Base-by-base conservation (phyloP, 1,140 invertebrate genomes). In the Temnothorax nylanderi region DNA sequence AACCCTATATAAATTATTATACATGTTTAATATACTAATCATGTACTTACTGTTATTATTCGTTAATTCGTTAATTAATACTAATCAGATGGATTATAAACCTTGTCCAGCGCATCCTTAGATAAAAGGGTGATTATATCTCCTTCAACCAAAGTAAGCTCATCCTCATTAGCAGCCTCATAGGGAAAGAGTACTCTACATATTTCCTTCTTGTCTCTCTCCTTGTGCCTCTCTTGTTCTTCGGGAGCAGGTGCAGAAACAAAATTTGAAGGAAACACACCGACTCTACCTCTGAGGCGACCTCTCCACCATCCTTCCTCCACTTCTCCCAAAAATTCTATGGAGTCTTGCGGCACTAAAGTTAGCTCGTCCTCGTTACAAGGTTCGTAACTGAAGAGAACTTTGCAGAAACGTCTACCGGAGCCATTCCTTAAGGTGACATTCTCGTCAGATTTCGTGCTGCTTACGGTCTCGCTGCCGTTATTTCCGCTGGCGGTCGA, bases 211-310 rank as follows among this genome's bases (percentile, higher is more conserved):
- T 92, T 94, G 13, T 94, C 91, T 47, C 77, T 82, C 10, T 91
- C 88, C 44, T 90, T 93, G 21, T 78, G 84, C 34, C 89, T 92
- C 13, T 92, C 91, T 4, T 76, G 54, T 26, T 93, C 93, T 51
- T 94, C 92, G 0, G 85, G 88, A 21, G 89, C 89, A 10, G 94
- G 94, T 1, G 92, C 67, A n/a, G 93, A 90, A n/a, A 99, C 98
- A 95, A 99, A 99, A 96, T 99, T 99, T 7, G 98, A 99, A 21
- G 98, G 98, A 95, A 99, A 99, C 64, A 99, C 98, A 69, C 98
- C 98, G 86, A 97, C 96, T 92, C 96, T 97, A 69, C 97, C 97
- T 86, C 95, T 95, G 11, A 98, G 95, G 89, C 97, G 96, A 62
- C 98, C 98, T 95, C 97, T 97, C 98, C 98, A 98, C 98, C 98